Evolutionary conservation across 2,888 invertebrate genomes (phyloP).

Genomic region (Limnephilus lunatus): DNA sequence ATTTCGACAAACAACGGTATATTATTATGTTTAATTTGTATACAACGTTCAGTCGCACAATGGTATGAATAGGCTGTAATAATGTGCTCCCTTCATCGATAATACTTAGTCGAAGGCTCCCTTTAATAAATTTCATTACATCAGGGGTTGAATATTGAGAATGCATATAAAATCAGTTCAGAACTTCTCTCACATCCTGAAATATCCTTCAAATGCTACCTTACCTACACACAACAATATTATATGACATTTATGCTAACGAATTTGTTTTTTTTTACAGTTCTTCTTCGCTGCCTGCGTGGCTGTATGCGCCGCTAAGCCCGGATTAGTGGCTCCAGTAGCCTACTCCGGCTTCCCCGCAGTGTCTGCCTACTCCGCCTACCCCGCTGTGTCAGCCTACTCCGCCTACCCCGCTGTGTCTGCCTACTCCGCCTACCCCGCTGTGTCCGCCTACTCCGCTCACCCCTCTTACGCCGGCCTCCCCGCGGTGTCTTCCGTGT

Average conservation of each 20-base stretch:
- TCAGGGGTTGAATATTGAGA: not conserved
- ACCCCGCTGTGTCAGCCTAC: slow-evolving; percentile 69
- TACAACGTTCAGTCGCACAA: not conserved
- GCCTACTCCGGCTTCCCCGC: slow-evolving; percentile 71
- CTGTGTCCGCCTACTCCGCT: slow-evolving; percentile 70
- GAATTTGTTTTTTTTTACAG: slow-evolving; percentile 67
- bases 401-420: slow-evolving; percentile 67
- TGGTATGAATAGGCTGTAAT: no score
- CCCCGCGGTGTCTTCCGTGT: slow-evolving; percentile 67
- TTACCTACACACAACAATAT: not conserved
- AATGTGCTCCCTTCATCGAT: no score
- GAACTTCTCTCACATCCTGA: not conserved
- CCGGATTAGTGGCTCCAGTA: slow-evolving; percentile 73
- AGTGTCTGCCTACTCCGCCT: slow-evolving; percentile 69
- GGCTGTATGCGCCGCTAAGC: slow-evolving; percentile 77
- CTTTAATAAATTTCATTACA: not conserved
- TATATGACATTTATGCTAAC: not conserved
- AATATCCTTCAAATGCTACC: not conserved
- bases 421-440: slow-evolving; percentile 68
- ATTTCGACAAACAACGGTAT: no score
- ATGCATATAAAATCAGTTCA: not conserved
- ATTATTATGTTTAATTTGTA: no score
- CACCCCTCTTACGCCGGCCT: slow-evolving; percentile 68
- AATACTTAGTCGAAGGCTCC: no score
- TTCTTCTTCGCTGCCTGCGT: slow-evolving; percentile 76